phyloP scores from a whole-genome alignment of 2,888 invertebrate species.

The Lasiommata megera region DNA sequence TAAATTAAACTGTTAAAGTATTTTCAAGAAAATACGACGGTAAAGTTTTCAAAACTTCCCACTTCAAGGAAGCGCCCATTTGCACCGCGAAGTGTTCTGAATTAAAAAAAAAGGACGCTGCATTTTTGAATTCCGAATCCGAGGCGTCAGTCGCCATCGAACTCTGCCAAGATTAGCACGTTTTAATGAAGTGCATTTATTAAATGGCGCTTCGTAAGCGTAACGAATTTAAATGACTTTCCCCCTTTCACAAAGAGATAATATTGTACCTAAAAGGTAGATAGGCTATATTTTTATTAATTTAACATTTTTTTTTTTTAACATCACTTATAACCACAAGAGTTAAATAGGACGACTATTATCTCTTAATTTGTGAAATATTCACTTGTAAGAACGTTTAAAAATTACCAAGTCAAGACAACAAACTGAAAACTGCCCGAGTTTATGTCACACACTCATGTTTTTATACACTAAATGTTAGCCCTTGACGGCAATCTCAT shows the following conservation, averaged over 20 bases:
- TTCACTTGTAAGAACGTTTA: no score
- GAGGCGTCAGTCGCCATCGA: conserved; percentile 46
- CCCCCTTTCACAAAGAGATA: background rate
- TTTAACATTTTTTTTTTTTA: no score
- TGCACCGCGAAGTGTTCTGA: conserved; percentile 41
- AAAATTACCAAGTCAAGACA: no score
- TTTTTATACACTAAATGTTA: no score
- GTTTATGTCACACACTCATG: no score
- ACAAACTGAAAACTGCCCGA: no score
- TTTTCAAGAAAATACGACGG: background rate
- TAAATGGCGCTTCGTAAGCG: conserved; percentile 53
- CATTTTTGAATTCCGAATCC: conserved; percentile 65
- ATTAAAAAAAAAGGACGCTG: conserved; percentile 51
- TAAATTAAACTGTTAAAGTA: conserved; percentile 3
- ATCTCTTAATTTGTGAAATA: no score
- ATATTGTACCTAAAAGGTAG: background rate
- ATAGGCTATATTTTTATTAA: background rate
- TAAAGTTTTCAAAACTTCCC: conserved; percentile 8
- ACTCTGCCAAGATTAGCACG: conserved; percentile 53
- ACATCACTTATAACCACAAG: no score
- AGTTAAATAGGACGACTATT: no score
- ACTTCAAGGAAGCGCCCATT: conserved; percentile 25
- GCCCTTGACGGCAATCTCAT: no score
- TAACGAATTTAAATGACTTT: conserved; percentile 64
- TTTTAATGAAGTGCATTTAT: conserved; percentile 68